Conservation (phyloP, 1,140 invertebrate species). For the Pseudoatta argentina region DNA sequence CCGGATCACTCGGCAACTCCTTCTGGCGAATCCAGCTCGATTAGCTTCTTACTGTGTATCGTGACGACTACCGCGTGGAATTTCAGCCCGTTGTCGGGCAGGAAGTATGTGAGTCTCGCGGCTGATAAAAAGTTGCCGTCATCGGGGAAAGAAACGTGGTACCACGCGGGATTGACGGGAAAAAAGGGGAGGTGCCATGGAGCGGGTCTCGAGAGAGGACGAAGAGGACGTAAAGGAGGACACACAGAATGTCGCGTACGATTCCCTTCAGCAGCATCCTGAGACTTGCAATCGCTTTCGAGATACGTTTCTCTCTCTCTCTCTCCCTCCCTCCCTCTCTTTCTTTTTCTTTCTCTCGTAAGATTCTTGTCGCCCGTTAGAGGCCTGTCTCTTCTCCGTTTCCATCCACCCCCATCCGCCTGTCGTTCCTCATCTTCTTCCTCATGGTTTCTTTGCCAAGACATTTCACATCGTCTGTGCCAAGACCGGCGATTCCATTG, state of each 20-base stretch:
- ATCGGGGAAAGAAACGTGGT: constrained; percentile 39
- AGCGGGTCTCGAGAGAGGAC: not conserved
- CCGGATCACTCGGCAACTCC: not conserved
- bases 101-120: constrained; percentile 74
- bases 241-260: constrained; percentile 21
- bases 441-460: constrained; percentile 59
- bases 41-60: constrained; percentile 72
- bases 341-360: not conserved
- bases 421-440: constrained; percentile 43
- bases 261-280: constrained; percentile 16
- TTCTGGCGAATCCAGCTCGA: constrained; percentile 48
- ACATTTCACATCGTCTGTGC: constrained; percentile 56
- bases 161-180: constrained; percentile 33
- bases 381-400: constrained; percentile 28
- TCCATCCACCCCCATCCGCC: constrained; percentile 31
- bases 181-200: not conserved
- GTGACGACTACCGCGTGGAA: constrained; percentile 74
- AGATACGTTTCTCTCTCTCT: constrained; percentile 6
- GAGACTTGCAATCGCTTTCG: constrained; percentile 28
- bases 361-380: constrained; percentile 31
- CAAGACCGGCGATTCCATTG: constrained; percentile 67
- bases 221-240: constrained; percentile 34
- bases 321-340: not conserved
- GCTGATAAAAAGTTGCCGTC: constrained; percentile 68
- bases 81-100: constrained; percentile 71